phyloP scores from a whole-genome alignment of 2,888 invertebrate genomes.

The Elegia similella region DNA sequence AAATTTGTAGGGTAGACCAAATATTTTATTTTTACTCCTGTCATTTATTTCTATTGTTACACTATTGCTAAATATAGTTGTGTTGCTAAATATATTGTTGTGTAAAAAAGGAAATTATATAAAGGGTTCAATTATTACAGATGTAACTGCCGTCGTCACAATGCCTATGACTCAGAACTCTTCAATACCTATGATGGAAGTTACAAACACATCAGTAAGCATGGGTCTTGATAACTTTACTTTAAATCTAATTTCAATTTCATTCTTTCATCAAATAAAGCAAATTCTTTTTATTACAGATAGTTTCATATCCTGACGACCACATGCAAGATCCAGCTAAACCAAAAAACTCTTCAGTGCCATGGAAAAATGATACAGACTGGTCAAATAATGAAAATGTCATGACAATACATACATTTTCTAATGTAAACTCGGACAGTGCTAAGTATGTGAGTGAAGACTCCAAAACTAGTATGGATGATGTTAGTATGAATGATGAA shows the following conservation, averaged over 20 bases:
- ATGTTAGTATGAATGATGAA: conserved; percentile 71
- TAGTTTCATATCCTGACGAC: conserved; percentile 74
- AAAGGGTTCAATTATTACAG: conserved; percentile 44
- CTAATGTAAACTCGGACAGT: conserved; percentile 57
- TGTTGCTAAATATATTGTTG: not conserved
- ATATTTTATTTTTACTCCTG: not conserved
- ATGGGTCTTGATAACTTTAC: not conserved
- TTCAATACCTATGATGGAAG: conserved; percentile 75
- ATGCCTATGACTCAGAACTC: conserved; percentile 74
- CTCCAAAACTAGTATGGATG: conserved; percentile 73
- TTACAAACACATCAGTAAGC: conserved; percentile 74
- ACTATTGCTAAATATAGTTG: too few species aligned
- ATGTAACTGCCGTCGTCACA: conserved; percentile 75
- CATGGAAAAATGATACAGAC: conserved; percentile 68
- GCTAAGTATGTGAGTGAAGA: conserved; percentile 73
- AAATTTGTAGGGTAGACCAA: not conserved
- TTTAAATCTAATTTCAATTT: not conserved
- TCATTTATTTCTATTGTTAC: not conserved
- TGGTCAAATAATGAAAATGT: conserved; percentile 67
- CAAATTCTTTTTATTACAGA: conserved; percentile 37
- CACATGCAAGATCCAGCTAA: conserved; percentile 70
- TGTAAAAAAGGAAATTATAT: not conserved
- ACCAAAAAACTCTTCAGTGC: conserved; percentile 70
- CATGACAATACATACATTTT: conserved; percentile 62
- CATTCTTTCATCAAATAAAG: not conserved